These are phyloP conservation scores for Alloplasta piceator DNA, from an alignment of 2,888 invertebrate genomes.

Conservation along the genomic window DNA sequence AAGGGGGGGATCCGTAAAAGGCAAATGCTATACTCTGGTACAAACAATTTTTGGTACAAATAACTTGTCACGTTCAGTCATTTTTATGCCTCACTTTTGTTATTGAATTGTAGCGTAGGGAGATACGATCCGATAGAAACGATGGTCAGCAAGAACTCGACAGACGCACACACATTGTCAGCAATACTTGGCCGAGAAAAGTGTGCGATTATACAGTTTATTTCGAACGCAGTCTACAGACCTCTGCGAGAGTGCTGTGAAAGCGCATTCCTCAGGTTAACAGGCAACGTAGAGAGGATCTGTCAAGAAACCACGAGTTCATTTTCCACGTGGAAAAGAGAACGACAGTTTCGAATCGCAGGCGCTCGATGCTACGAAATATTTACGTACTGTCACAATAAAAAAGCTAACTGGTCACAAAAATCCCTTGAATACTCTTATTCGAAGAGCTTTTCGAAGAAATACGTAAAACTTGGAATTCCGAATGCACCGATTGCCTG, in stretches of 20 bases:
- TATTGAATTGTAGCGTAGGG: not conserved
- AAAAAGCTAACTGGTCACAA: not conserved
- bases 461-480: not conserved
- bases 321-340: not conserved
- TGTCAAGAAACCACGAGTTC: not conserved
- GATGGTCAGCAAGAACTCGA: not conserved
- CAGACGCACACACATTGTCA: too few species aligned
- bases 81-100: not conserved
- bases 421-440: not conserved
- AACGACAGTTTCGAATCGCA: not conserved
- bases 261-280: not conserved
- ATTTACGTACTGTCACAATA: not conserved
- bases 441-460: not conserved
- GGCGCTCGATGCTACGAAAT: slow-evolving; percentile 1
- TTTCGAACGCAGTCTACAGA: not conserved
- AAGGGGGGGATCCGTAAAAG: too few species aligned
- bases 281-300: not conserved
- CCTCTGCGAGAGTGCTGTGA: slow-evolving; percentile 7
- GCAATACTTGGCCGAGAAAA: too few species aligned
- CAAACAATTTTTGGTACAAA: too few species aligned
- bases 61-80: not conserved
- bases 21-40: too few species aligned
- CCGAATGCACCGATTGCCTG: not conserved
- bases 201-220: not conserved
- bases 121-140: not conserved